Percentiles rank a stretch among this genome's conserved stretches.
These are phyloP conservation scores for Drosophila dives DNA, from an alignment of 2,888 invertebrate genomes.

Conservation along the genomic window DNA sequence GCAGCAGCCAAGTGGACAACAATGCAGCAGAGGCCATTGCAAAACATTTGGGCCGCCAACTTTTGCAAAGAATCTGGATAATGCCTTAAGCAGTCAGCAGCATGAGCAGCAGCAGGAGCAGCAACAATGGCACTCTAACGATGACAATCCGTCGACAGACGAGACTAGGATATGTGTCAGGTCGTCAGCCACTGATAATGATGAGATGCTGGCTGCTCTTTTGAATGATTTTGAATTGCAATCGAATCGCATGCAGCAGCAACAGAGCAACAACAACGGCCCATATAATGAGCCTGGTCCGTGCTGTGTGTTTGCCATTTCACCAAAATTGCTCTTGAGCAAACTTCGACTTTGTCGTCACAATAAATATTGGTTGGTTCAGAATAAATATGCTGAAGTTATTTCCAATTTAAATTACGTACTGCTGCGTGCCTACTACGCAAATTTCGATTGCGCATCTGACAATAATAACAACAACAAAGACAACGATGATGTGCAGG, in stretches of 20 bases:
- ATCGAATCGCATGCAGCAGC: constrained; percentile 70
- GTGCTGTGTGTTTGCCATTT: constrained; percentile 76
- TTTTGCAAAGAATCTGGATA: constrained; percentile 74
- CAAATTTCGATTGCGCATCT: constrained; percentile 71
- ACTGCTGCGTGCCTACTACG: constrained; percentile 82
- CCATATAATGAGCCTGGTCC: constrained; percentile 71
- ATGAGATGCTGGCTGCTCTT: constrained; percentile 84
- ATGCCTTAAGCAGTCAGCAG: constrained; percentile 76
- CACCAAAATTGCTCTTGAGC: constrained; percentile 84
- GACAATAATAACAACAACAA: constrained; percentile 50
- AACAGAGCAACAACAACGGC: constrained; percentile 25
- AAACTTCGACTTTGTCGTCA: constrained; percentile 84
- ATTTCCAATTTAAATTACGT: constrained; percentile 85
- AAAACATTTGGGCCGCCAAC: constrained; percentile 77
- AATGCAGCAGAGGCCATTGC: constrained; percentile 65
- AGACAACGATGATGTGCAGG: constrained; percentile 11
- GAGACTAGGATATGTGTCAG: constrained; percentile 67
- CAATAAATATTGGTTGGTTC: constrained; percentile 85
- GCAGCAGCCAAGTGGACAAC: constrained; percentile 71
- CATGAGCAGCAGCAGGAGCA: constrained; percentile 43
- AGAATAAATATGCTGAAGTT: constrained; percentile 85
- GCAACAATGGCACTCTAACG: constrained; percentile 74
- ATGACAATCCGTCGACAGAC: constrained; percentile 63
- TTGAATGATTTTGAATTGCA: constrained; percentile 84
- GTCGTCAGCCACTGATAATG: constrained; percentile 81